Conservation (phyloP, 2,888 invertebrate species). For the Acholoe squamosa region DNA sequence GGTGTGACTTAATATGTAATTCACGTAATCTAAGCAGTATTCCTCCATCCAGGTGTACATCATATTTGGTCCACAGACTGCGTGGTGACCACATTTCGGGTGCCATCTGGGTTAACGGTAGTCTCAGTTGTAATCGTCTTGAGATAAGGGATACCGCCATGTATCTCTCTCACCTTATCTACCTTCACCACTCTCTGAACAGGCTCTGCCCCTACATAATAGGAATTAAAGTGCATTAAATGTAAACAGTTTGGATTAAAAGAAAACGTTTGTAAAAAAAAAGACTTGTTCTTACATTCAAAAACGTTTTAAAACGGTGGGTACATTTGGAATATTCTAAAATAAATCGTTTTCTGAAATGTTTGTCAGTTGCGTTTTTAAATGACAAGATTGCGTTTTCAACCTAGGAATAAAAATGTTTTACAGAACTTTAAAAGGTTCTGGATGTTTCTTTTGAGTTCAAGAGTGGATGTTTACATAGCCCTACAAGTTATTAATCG, state of each 20-base stretch:
- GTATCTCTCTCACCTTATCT: background rate
- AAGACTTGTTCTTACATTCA: background rate
- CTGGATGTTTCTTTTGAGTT: no score
- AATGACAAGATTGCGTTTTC: no score
- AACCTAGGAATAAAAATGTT: no score
- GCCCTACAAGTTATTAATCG: no score
- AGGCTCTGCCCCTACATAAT: background rate
- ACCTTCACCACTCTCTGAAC: background rate
- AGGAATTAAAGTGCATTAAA: background rate
- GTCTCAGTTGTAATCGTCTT: constrained; percentile 79
- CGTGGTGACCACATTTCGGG: background rate
- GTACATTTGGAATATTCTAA: background rate
- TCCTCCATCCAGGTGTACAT: no score
- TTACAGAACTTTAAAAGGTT: no score
- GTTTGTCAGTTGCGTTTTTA: no score
- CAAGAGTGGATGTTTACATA: no score
- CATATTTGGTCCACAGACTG: constrained; percentile 20
- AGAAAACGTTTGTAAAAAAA: background rate
- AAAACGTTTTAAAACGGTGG: background rate
- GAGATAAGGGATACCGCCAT: constrained; percentile 64
- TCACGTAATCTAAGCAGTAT: no score
- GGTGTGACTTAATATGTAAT: no score
- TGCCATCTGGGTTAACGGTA: constrained; percentile 74
- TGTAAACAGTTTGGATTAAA: background rate
- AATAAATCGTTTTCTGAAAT: background rate